These are phyloP conservation scores for Bombus pyrosoma DNA, from an alignment of 1,140 invertebrate genomes.

Conservation along the genomic window DNA sequence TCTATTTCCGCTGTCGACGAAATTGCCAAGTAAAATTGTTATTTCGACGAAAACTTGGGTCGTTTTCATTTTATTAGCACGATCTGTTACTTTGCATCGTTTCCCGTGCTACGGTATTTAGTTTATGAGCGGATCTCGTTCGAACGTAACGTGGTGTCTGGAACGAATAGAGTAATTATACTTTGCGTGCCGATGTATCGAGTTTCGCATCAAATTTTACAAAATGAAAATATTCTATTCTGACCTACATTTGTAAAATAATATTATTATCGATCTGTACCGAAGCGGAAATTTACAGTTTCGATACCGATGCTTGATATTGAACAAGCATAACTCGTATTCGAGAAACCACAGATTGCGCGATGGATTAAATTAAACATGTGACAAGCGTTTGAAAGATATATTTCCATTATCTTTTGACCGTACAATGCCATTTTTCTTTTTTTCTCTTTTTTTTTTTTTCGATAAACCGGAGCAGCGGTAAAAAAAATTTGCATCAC, in stretches of 20 bases:
- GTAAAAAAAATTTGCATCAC: not conserved
- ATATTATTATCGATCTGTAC: not conserved
- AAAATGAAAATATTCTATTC: not conserved
- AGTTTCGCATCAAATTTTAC: not conserved
- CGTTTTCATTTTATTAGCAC: too few relatives aligned
- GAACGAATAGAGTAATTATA: too few relatives aligned
- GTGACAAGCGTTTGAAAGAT: not conserved
- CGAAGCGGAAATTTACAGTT: not conserved
- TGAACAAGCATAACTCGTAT: not conserved
- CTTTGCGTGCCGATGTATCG: too few relatives aligned
- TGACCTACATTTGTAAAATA: not conserved
- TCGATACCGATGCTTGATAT: not conserved
- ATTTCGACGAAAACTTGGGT: too few relatives aligned
- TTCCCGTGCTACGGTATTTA: too few relatives aligned
- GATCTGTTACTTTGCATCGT: too few relatives aligned
- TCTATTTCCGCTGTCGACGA: too few relatives aligned
- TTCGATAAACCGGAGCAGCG: not conserved
- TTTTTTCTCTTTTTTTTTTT: not conserved
- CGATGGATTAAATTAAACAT: not conserved
- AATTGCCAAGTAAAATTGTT: too few relatives aligned
- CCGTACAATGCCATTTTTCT: too few relatives aligned
- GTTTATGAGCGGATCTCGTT: too few relatives aligned
- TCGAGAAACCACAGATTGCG: not conserved
- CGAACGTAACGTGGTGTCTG: too few relatives aligned
- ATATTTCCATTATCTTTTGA: not conserved